These are phyloP conservation scores for Tiliacea aurago DNA, from an alignment of 2,888 invertebrate genomes.

Conservation along the genomic window DNA sequence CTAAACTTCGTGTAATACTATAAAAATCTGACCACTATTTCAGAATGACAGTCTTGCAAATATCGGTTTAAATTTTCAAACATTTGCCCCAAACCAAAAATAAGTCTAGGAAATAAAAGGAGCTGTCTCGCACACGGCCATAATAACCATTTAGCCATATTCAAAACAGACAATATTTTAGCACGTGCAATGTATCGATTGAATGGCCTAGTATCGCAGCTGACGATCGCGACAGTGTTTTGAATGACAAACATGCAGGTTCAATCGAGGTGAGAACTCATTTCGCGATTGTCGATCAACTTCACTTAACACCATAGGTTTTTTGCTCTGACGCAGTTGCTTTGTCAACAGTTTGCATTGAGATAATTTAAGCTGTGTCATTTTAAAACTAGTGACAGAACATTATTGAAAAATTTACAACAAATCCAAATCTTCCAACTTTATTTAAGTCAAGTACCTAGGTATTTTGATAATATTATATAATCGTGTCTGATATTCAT, in stretches of 20 bases:
- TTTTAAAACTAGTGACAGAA: neutral
- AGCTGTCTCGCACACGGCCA: neutral
- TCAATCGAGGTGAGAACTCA: slow-evolving; percentile 61
- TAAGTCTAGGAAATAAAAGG: neutral
- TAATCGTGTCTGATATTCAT: neutral
- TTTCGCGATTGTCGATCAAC: slow-evolving; percentile 33
- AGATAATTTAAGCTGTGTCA: neutral
- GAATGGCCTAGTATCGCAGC: slow-evolving; percentile 58
- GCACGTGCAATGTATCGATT: slow-evolving; percentile 47
- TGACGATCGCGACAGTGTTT: slow-evolving; percentile 66
- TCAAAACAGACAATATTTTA: slow-evolving; percentile 9
- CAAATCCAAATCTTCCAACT: too few relatives aligned
- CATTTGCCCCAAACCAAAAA: too few relatives aligned
- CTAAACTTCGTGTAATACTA: slow-evolving; percentile 20
- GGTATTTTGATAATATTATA: neutral
- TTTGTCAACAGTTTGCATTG: slow-evolving; percentile 1
- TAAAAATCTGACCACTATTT: slow-evolving; percentile 46
- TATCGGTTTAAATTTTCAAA: neutral
- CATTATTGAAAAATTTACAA: neutral
- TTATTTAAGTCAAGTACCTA: too few relatives aligned
- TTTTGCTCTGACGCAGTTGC: slow-evolving; percentile 11
- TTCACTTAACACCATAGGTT: slow-evolving; percentile 5
- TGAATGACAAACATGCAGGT: slow-evolving; percentile 75
- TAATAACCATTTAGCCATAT: slow-evolving; percentile 33
- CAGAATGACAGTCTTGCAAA: slow-evolving; percentile 15